phyloP scores from a whole-genome alignment of 2,888 invertebrate species.

The Chrysomela aeneicollis region DNA sequence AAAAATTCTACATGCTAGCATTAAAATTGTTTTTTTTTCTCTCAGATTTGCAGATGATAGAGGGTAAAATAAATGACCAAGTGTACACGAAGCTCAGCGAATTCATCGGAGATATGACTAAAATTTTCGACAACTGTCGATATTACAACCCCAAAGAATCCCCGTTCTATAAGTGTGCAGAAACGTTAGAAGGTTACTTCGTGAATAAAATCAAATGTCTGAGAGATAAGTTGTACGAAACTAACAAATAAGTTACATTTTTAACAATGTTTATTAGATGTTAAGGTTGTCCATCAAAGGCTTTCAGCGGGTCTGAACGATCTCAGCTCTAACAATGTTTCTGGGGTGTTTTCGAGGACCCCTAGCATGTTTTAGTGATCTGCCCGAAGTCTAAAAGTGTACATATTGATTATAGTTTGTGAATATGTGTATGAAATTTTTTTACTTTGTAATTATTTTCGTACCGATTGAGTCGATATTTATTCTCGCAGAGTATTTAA shows the following conservation, averaged over 20 bases:
- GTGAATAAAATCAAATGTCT: conserved; percentile 91
- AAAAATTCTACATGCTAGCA: too few relatives aligned
- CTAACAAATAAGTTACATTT: conserved; percentile 50
- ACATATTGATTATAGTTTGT: conserved; percentile 35
- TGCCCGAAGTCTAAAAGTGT: conserved; percentile 40
- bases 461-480: conserved; percentile 41
- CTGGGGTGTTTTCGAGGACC: conserved; percentile 26
- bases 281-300: conserved; percentile 41
- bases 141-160: conserved; percentile 97
- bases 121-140: conserved; percentile 98
- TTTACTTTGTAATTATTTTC: conserved; percentile 43
- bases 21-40: background rate
- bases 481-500: conserved; percentile 39
- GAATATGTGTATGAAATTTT: conserved; percentile 45
- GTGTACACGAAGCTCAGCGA: conserved; percentile 89
- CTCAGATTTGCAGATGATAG: conserved; percentile 92
- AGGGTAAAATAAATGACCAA: conserved; percentile 83
- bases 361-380: conserved; percentile 37
- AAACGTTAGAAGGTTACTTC: conserved; percentile 93
- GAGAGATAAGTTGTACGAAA: conserved; percentile 82
- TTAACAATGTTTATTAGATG: conserved; percentile 34
- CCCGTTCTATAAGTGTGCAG: conserved; percentile 95
- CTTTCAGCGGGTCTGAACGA: conserved; percentile 49
- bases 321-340: conserved; percentile 46
- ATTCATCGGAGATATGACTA: conserved; percentile 97